Percentiles rank a stretch among this genome's conserved stretches.
Evolutionary conservation across 2,888 invertebrate species (phyloP).

Genomic region (Pristionchus fissidentatus): DNA sequence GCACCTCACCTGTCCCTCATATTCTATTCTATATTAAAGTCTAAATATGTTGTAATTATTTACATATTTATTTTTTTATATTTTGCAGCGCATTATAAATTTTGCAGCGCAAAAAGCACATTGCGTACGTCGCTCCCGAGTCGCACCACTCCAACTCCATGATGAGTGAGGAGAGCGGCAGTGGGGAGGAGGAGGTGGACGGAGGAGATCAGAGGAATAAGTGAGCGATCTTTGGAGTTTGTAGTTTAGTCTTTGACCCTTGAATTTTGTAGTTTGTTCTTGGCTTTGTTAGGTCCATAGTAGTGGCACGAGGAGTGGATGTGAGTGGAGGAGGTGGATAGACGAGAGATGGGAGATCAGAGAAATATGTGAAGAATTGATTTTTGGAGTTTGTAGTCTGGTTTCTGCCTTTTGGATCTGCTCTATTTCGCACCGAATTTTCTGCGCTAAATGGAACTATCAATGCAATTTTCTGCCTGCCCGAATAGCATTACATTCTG

Average conservation of each 20-base stretch:
- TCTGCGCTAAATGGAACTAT: neutral
- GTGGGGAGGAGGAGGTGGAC: conserved; percentile 60
- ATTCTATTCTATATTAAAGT: too few species aligned
- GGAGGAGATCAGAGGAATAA: neutral
- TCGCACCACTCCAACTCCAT: conserved; percentile 74
- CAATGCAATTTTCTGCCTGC: neutral
- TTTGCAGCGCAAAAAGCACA: conserved; percentile 72
- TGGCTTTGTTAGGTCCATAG: too few species aligned
- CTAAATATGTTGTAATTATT: neutral
- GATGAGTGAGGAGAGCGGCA: conserved; percentile 71
- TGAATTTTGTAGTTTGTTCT: neutral
- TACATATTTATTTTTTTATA: too few species aligned
- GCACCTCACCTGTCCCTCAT: too few species aligned
- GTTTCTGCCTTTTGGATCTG: too few species aligned
- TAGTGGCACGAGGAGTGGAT: too few species aligned
- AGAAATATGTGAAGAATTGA: too few species aligned
- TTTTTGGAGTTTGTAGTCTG: too few species aligned
- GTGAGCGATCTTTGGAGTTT: neutral
- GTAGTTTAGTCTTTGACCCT: neutral
- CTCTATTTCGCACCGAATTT: too few species aligned
- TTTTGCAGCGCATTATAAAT: too few species aligned
- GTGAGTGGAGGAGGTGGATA: too few species aligned
- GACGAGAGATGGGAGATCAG: too few species aligned
- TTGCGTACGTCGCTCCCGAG: conserved; percentile 76
- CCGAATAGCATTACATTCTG: neutral